Base-by-base conservation (phyloP, 2,797 vertebrate species). In the Gastrophryne carolinensis region DNA sequence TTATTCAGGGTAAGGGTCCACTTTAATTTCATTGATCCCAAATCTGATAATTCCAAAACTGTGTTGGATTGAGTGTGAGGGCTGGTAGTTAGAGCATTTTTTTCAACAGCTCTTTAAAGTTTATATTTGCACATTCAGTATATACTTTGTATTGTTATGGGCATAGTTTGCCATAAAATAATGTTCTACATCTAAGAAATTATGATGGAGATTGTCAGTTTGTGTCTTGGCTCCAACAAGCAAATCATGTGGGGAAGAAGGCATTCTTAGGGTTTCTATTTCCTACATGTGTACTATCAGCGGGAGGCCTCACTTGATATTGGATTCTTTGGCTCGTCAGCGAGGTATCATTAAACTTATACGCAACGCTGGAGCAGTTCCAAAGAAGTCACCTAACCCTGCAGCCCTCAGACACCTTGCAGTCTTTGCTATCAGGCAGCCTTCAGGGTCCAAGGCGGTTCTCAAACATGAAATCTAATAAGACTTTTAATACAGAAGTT, bases 401-500 rank as follows among this genome's bases (percentile, higher is more conserved):
- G 4, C 29, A 0, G 6, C 61, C 17, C 19, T 56, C 11, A 71
- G 35, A 57, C 67, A 29, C 62, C 67, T 58, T 72, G 23, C 17
- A 30, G 47, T 65, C 29, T 72, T 72, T 30, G 29, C 75, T 63
- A 24, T 47, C 50, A 64, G 50, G 34, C n/a, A 34, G n/a, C n/a
- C n/a, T n/a, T n/a, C 10, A 57, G 57, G 47, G 35, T 26, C 9
- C 10, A 10, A 41, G 56, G 34, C 66, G 29, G 58, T 50, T 77
- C 12, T 58, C 32, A 12, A 23, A 29, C 15, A 64, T 78, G 75
- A 65, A 78, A 78, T 50, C 37, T 13, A 53, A 78, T 65, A 49
- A 52, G 35, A 4, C 52, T 58, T 65, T 72, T 52, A n/a, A 72
- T 72, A 39, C 24, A 30, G 75, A 78, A 60, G 75, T 78, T 52